Evolutionary conservation across 2,888 invertebrate species (phyloP).

Genomic region (Drosophila heteroneura): DNA sequence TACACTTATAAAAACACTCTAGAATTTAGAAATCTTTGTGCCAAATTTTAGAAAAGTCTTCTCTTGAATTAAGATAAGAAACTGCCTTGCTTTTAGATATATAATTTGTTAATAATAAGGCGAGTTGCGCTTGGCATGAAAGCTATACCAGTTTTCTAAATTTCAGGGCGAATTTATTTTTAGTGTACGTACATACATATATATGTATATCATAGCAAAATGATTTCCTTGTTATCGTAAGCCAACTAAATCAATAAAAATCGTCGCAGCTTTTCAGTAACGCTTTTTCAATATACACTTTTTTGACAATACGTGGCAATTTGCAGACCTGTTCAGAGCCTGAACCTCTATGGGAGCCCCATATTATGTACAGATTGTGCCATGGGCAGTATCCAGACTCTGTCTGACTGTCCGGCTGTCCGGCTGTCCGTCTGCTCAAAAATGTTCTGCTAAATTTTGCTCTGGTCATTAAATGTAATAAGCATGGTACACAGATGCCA

Average conservation of each 20-base stretch:
- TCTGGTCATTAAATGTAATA: slow-evolving; percentile 66
- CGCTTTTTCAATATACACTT: not conserved
- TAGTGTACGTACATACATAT: not conserved
- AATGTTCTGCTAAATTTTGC: slow-evolving; percentile 58
- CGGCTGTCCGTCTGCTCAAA: slow-evolving; percentile 20
- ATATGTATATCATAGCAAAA: not conserved
- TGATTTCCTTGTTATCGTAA: not conserved
- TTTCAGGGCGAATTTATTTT: not conserved
- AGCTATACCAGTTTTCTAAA: not conserved
- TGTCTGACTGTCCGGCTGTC: not conserved
- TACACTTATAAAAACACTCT: not conserved
- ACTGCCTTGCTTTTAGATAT: not conserved
- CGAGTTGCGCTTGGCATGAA: not conserved
- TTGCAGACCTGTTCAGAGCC: slow-evolving; percentile 12
- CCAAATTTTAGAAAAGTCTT: not conserved
- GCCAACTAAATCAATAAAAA: not conserved
- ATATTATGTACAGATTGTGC: slow-evolving; percentile 48
- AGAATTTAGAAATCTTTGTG: not conserved
- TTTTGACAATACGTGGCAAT: not conserved
- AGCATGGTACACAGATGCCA: slow-evolving; percentile 35
- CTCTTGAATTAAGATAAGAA: not conserved
- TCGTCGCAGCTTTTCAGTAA: not conserved
- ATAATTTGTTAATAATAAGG: not conserved
- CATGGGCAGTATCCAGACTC: slow-evolving; percentile 29
- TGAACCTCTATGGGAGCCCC: slow-evolving; percentile 13